phyloP scores from a whole-genome alignment of 2,888 invertebrate species.

The Lithophane semibrunnea region DNA sequence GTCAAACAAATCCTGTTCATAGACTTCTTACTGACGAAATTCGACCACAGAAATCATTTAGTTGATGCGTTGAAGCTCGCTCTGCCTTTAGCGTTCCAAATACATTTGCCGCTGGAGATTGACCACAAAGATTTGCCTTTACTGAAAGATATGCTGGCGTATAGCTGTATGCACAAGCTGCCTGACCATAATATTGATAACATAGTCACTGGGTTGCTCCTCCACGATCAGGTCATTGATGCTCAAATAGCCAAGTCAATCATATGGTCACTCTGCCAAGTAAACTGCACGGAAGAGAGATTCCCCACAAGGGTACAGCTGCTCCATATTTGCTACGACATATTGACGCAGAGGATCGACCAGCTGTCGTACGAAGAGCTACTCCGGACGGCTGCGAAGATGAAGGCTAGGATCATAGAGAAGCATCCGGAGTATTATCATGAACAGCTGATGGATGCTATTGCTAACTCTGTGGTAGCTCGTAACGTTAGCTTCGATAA shows the following conservation, averaged over 20 bases:
- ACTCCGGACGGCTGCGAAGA: constrained; percentile 86
- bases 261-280: constrained; percentile 89
- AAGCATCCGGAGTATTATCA: constrained; percentile 91
- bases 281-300: constrained; percentile 81
- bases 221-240: constrained; percentile 84
- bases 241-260: constrained; percentile 88
- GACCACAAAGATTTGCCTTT: constrained; percentile 88
- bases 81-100: constrained; percentile 92
- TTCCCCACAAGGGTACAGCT: constrained; percentile 86
- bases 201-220: constrained; percentile 87
- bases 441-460: constrained; percentile 90
- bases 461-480: constrained; percentile 88
- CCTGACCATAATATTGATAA: constrained; percentile 88
- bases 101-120: constrained; percentile 90
- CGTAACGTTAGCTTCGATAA: constrained; percentile 88
- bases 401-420: constrained; percentile 84
- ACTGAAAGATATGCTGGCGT: constrained; percentile 90
- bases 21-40: constrained; percentile 90
- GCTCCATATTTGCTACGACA: constrained; percentile 88
- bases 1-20: constrained; percentile 91
- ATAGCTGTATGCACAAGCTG: constrained; percentile 86
- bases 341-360: constrained; percentile 84
- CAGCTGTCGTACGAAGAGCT: constrained; percentile 86
- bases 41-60: constrained; percentile 88
- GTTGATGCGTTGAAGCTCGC: constrained; percentile 92